phyloP scores from a whole-genome alignment of 2,888 invertebrate genomes.

The Dynastes tityus region DNA sequence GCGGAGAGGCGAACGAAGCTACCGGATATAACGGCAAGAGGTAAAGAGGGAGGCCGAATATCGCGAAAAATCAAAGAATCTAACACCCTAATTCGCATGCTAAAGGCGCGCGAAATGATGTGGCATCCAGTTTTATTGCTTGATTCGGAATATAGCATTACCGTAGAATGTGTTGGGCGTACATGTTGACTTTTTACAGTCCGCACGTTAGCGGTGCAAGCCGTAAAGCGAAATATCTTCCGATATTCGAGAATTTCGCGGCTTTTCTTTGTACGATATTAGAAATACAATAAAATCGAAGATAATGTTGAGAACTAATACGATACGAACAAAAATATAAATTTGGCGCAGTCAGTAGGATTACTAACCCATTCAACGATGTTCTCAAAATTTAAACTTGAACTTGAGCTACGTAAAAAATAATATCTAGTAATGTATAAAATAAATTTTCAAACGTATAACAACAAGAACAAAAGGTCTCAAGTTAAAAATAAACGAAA shows the following conservation, averaged over 20 bases:
- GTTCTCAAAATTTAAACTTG: too few species aligned
- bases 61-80: conserved; percentile 67
- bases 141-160: conserved; percentile 70
- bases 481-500: too few species aligned
- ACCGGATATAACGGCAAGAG: conserved; percentile 52
- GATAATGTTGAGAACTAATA: too few species aligned
- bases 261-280: neutral
- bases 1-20: neutral
- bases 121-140: conserved; percentile 70
- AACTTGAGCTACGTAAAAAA: too few species aligned
- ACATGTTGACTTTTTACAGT: conserved; percentile 54
- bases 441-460: too few species aligned
- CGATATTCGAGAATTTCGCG: conserved; percentile 4
- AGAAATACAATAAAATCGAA: neutral
- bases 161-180: conserved; percentile 63
- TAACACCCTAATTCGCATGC: conserved; percentile 69
- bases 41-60: conserved; percentile 57
- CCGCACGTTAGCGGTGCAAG: conserved; percentile 2
- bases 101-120: conserved; percentile 67
- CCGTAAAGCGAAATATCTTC: conserved; percentile 11
- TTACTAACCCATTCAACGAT: too few species aligned
- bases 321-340: too few species aligned
- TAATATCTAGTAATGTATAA: too few species aligned
- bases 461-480: too few species aligned
- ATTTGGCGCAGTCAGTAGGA: too few species aligned